Base-by-base conservation (phyloP, 2,113 vertebrate genomes). In the Gadus chalcogrammus region DNA sequence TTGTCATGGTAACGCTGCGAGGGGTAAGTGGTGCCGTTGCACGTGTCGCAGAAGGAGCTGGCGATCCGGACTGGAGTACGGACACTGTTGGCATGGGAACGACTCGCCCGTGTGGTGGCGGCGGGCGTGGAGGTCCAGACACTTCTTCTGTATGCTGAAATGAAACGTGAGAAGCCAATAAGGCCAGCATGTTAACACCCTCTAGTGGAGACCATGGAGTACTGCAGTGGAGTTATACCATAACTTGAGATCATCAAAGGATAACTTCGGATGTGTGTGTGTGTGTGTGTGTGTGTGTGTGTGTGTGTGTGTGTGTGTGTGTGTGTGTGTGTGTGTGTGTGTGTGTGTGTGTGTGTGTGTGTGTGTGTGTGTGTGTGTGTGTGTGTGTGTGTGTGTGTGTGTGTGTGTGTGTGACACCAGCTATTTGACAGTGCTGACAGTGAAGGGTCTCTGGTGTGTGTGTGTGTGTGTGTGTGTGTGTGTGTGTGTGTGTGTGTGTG, bases 141-240 rank as follows among this genome's bases (percentile, higher is more conserved):
- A 92, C 81, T 91, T 93, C 87, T 94, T 94, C 79, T 90, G 92
- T 68, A 92, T 85, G 61, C 88, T 90, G 70, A 24, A 61, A 38
- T 24, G 5, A 71, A 17, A 18, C 17, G 58, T 9, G 58, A 3
- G 61, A 24, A 5, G 38, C 17, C 22, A 63, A 8, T 53, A 68
- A 56, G 13, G 20, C 58, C 35, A 48, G 42, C 42, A 13, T 12
- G 42, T 7, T 48, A 11, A 48, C 42, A 48, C 42, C 42, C 42
- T 48, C 42, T 48, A 48, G 42, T 48, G 42, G 42, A 9, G 42
- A 48, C 9, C 42, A 48, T 48, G 42, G 42, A 9, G 5, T 48
- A 48, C 42, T 48, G 42, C 42, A 48, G 42, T 13, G 12, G 12
- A 48, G 31, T 35, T 35, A 35, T 35, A 48, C 2, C 42, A 3